Evolutionary conservation across 1,140 invertebrate species (phyloP).

Genomic region (Tetranychus cinnabarinus): DNA sequence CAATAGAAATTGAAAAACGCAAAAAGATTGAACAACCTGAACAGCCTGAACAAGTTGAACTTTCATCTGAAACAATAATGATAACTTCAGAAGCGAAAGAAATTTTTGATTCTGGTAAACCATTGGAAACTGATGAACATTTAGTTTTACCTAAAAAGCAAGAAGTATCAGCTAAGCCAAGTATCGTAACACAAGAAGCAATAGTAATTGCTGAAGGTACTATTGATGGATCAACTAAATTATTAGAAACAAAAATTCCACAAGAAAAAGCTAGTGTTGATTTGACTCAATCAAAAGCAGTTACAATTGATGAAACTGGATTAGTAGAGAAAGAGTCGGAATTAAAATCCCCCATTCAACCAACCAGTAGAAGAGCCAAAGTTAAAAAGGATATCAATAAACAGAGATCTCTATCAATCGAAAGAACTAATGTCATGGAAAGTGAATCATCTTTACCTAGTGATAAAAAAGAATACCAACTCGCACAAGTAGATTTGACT

Average conservation of each 20-base stretch:
- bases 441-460: background rate
- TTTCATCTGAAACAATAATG: too few species aligned
- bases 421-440: background rate
- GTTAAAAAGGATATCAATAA: background rate
- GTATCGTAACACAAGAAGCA: background rate
- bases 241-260: too few species aligned
- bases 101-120: too few species aligned
- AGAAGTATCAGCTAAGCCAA: background rate
- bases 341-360: background rate
- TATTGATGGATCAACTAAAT: too few species aligned
- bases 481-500: too few species aligned
- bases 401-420: background rate
- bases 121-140: too few species aligned
- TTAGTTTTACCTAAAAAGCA: too few species aligned
- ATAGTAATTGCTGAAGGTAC: background rate
- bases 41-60: too few species aligned
- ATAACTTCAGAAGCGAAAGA: too few species aligned
- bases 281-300: background rate
- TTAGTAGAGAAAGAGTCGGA: background rate
- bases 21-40: too few species aligned
- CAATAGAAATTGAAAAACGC: too few species aligned
- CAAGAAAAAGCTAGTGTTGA: background rate
- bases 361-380: background rate
- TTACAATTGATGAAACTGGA: background rate
- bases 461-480: too few species aligned